Percentiles rank a stretch among this genome's conserved stretches.
phyloP scores from a whole-genome alignment of 2,797 vertebrate species.

The Anguilla pacifica region DNA sequence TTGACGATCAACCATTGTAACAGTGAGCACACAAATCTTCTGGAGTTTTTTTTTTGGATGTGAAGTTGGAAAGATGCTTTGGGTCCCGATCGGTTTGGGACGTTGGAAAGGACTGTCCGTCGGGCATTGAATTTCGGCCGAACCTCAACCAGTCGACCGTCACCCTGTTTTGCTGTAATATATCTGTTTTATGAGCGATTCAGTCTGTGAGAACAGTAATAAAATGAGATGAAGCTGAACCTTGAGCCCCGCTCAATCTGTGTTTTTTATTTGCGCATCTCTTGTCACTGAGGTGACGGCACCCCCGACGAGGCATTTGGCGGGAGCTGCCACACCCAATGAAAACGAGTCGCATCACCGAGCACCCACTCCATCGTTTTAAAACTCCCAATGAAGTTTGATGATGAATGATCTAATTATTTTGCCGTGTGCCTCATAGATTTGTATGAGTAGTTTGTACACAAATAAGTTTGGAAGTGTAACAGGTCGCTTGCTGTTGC shows the following conservation, averaged over 20 bases:
- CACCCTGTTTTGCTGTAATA: neutral
- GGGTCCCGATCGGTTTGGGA: neutral
- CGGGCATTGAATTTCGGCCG: neutral
- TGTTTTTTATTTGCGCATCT: neutral
- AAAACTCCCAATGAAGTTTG: neutral
- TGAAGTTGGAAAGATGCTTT: neutral
- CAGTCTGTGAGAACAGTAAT: neutral
- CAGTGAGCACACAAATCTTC: neutral
- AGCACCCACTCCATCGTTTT: neutral
- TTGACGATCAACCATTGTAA: neutral
- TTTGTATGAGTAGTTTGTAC: neutral
- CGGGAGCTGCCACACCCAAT: neutral
- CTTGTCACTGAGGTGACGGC: neutral
- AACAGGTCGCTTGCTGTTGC: conserved; percentile 25
- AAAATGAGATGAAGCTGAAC: neutral
- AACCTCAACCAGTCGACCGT: neutral
- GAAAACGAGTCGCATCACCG: neutral
- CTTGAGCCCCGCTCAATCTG: neutral
- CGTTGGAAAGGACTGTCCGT: neutral
- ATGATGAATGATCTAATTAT: too few species aligned
- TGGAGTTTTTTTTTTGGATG: neutral
- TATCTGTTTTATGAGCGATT: conserved; percentile 16
- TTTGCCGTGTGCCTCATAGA: neutral
- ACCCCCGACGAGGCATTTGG: neutral
- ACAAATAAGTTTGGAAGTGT: neutral